Conservation (phyloP, 2,888 invertebrate species). For the Mesorhabditis spiculigera region DNA sequence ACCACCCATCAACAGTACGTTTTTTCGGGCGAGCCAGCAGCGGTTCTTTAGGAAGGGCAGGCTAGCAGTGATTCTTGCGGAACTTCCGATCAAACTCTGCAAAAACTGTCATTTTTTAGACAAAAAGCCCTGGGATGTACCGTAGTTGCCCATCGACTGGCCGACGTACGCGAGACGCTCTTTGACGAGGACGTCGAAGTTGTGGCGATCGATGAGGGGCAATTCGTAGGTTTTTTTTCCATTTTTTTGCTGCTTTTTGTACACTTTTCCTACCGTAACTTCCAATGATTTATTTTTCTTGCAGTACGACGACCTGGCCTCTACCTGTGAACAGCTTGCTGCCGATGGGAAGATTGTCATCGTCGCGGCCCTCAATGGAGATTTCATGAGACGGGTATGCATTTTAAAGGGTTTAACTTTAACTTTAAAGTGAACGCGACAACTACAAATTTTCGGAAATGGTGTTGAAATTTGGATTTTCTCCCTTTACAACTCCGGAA, state of each 20-base stretch:
- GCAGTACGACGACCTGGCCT: constrained; percentile 48
- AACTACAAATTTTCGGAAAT: too few species aligned
- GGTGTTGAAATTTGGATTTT: too few species aligned
- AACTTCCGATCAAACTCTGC: too few species aligned
- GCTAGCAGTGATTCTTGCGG: too few species aligned
- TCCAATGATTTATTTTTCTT: constrained; percentile 18
- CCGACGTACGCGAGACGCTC: constrained; percentile 44
- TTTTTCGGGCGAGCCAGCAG: too few species aligned
- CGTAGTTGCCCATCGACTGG: constrained; percentile 58
- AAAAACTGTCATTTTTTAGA: constrained; percentile 17
- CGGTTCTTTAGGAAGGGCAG: too few species aligned
- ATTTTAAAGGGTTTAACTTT: background rate
- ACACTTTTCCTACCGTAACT: too few species aligned
- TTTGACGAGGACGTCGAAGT: constrained; percentile 61
- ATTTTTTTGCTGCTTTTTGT: background rate
- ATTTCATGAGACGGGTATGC: constrained; percentile 63
- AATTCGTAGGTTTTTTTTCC: constrained; percentile 64
- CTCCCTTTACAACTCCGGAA: too few species aligned
- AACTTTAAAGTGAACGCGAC: too few species aligned
- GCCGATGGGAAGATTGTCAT: constrained; percentile 66
- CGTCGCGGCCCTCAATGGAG: constrained; percentile 67
- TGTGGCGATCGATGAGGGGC: constrained; percentile 68
- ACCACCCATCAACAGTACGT: constrained; percentile 44
- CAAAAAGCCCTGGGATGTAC: constrained; percentile 35
- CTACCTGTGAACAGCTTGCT: constrained; percentile 62